Percentiles rank a stretch among this genome's conserved stretches.
phyloP scores from a whole-genome alignment of 2,113 vertebrate species.

The Scopus umbretta region DNA sequence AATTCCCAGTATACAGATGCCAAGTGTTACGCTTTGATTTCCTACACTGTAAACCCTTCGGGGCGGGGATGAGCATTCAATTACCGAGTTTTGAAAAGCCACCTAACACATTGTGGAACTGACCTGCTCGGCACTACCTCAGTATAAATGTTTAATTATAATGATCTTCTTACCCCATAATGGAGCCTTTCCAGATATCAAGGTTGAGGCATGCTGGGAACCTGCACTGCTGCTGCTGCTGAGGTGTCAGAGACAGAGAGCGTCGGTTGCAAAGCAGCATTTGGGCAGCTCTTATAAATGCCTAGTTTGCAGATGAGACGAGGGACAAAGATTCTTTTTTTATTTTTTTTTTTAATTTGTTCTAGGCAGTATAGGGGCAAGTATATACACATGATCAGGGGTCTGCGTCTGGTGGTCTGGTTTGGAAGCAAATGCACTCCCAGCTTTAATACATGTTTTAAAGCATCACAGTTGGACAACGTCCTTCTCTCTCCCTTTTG shows the following conservation, averaged over 20 bases:
- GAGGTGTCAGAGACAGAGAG: not conserved
- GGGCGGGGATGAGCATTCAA: conserved; percentile 46
- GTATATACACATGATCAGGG: not conserved
- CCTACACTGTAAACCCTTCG: conserved; percentile 8
- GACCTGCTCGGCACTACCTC: conserved; percentile 20
- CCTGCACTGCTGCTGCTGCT: not conserved
- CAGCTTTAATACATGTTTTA: not conserved
- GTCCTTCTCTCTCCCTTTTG: not conserved
- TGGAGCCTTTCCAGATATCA: not conserved
- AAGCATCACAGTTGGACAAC: not conserved
- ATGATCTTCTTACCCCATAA: conserved; percentile 40
- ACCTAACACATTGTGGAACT: conserved; percentile 26
- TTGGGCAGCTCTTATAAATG: not conserved
- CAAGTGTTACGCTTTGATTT: conserved; percentile 56
- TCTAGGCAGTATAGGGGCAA: not conserved
- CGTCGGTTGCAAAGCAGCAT: not conserved
- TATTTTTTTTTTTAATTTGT: not conserved
- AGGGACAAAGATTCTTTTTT: not conserved
- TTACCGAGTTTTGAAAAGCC: conserved; percentile 54
- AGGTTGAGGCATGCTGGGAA: conserved; percentile 32
- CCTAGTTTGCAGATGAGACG: not conserved
- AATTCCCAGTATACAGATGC: not conserved
- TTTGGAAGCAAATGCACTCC: not conserved
- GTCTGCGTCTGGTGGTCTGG: not conserved
- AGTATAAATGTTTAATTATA: conserved; percentile 60